Evolutionary conservation across 2,888 invertebrate genomes (phyloP), one percentile per base, ranked within the genome.

Genomic region (Nemoura dubitans): DNA sequence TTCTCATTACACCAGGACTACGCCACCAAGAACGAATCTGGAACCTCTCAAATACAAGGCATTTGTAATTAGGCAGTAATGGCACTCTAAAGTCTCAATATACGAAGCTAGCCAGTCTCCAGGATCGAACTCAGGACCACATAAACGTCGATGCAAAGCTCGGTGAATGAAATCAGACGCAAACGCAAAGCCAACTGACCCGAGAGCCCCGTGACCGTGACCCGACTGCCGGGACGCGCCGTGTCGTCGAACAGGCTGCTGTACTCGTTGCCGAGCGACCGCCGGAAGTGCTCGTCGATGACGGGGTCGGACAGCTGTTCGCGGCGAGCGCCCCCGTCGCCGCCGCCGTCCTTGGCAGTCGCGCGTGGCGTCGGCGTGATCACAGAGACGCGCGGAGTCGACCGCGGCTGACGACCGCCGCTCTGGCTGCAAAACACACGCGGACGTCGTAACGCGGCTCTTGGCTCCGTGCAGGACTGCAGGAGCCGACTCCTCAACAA

Each of bases 211-310:
- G 89, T 88, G 76, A 88, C 87, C 28, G 87, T 88, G 29, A 89
- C 87, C 80, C 77, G 84, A 77, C 76, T 86, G 59, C 43, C 86
- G n/a, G 83, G 43, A 10, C 43, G 42, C 26, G 86, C 36, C 25
- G 81, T 85, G 76, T 86, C 85, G 59, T 86, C 83, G 91, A 95
- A 95, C 84, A 96, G 92, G 88, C 93, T 94, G 91, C 95, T 94
- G 92, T 96, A 96, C 91, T 96, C 95, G 89, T 96, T 95, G 87
- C 98, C 98, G 88, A 98, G 93, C 0, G 98, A 98, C 88, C 98
- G 95, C 87, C 98, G 94, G 92, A 98, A 98, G 92, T 98, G 98
- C 91, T 98, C 98, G 92, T 98, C 98, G 90, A 98, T 98, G 86
- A 97, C 97, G 16, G 97, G 97, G 92, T 98, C 98, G 14, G 88